Evolutionary conservation across 53 echinoderm and acorn worm genomes (phyloP).

Genomic region (Mesocentrotus franciscanus): DNA sequence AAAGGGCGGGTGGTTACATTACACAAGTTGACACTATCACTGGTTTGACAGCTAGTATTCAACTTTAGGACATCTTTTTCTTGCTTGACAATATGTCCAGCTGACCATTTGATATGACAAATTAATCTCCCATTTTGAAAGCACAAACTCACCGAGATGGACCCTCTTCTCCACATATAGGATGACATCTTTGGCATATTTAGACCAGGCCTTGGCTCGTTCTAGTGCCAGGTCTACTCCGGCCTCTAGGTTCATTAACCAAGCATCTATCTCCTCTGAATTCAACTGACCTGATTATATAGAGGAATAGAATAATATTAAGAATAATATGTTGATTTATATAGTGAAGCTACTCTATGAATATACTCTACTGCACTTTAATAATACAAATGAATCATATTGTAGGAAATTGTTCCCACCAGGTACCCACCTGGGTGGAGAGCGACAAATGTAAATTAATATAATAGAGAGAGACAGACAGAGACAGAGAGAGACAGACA

Average conservation of each 20-base stretch:
- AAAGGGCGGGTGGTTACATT: too few relatives aligned
- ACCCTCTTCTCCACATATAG: constrained; percentile 94
- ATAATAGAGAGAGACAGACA: background rate
- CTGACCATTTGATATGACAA: too few relatives aligned
- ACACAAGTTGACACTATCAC: too few relatives aligned
- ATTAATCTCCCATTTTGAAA: background rate
- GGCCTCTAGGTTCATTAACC: constrained; percentile 81
- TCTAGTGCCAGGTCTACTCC: constrained; percentile 94
- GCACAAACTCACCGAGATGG: constrained; percentile 79
- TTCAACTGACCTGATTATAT: constrained; percentile 62
- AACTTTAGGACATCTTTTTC: too few relatives aligned
- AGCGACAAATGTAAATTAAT: too few relatives aligned
- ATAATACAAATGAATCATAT: too few relatives aligned
- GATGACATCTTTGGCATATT: constrained; percentile 99
- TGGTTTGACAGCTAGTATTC: too few relatives aligned
- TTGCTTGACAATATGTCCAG: too few relatives aligned
- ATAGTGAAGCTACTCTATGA: too few relatives aligned
- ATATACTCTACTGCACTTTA: too few relatives aligned
- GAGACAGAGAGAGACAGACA: background rate
- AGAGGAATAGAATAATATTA: background rate
- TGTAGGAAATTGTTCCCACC: too few relatives aligned
- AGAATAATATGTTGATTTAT: background rate
- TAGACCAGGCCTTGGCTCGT: constrained; percentile 95
- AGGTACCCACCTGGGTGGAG: too few relatives aligned
- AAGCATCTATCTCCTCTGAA: constrained; percentile 83